Percentiles rank a stretch among this genome's conserved stretches.
phyloP scores from a whole-genome alignment of 2,797 vertebrate genomes.

The Sitta carolinensis region DNA sequence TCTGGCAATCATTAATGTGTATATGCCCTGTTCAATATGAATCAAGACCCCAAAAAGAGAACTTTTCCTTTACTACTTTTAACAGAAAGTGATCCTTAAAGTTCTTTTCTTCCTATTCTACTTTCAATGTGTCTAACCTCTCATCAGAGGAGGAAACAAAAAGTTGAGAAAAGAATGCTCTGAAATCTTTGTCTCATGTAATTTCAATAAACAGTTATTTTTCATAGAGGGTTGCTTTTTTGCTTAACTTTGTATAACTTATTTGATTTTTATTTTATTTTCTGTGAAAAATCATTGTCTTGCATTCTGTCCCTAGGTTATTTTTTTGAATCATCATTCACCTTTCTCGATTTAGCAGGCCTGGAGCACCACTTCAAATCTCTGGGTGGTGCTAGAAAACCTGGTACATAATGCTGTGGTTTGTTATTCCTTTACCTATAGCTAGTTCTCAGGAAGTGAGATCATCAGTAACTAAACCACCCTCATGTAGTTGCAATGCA shows the following conservation, averaged over 20 bases:
- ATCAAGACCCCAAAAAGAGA: background rate
- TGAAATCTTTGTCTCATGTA: conserved; percentile 41
- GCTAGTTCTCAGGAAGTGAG: conserved; percentile 60
- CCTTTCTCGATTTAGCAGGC: conserved; percentile 92
- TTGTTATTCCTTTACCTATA: conserved; percentile 65
- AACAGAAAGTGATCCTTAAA: background rate
- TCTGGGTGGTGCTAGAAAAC: conserved; percentile 87
- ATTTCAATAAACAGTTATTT: conserved; percentile 63
- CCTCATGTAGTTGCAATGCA: conserved; percentile 66
- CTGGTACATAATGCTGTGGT: conserved; percentile 80
- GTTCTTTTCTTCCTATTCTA: background rate
- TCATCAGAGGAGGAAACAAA: background rate
- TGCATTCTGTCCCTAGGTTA: conserved; percentile 84
- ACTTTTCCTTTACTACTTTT: background rate
- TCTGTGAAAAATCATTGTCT: conserved; percentile 73
- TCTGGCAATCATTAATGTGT: background rate
- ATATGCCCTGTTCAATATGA: background rate
- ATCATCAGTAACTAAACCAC: conserved; percentile 60
- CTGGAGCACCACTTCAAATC: conserved; percentile 86
- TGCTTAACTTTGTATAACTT: conserved; percentile 59
- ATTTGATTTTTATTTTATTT: conserved; percentile 41
- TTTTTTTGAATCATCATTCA: conserved; percentile 93
- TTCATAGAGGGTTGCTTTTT: conserved; percentile 52
- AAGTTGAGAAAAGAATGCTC: background rate
- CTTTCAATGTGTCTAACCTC: background rate